Conservation (phyloP, 2,113 vertebrate species). For the Gallinago media region DNA sequence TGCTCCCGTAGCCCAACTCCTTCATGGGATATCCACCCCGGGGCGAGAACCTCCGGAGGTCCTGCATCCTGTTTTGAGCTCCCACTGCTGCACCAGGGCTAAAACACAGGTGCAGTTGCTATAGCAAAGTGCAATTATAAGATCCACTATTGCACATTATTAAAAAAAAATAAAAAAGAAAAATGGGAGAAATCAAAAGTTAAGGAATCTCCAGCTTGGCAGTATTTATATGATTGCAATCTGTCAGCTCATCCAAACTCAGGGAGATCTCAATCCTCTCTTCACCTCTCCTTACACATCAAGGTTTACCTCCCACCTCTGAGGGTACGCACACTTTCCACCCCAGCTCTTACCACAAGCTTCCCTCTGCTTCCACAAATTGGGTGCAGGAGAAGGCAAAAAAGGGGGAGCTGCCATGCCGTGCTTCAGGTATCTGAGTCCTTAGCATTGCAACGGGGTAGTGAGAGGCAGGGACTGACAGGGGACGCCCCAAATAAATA, state of each 20-base stretch:
- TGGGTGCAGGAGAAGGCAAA: fast-evolving
- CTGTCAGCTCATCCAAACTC: neutral
- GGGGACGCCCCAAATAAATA: neutral
- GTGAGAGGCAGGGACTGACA: neutral
- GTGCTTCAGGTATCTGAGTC: neutral
- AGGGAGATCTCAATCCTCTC: neutral
- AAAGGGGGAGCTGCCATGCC: neutral
- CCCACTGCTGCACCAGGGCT: neutral
- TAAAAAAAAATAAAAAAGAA: neutral
- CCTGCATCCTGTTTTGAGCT: fast-evolving
- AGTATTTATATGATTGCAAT: neutral
- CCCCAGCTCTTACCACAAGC: neutral
- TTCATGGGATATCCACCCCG: fast-evolving
- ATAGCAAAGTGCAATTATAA: neutral
- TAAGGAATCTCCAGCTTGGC: neutral
- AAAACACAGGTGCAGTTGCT: neutral
- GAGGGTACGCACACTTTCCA: fast-evolving
- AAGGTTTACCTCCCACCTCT: neutral
- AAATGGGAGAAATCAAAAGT: neutral
- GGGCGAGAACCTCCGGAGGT: neutral
- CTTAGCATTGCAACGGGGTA: neutral
- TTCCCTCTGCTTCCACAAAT: neutral
- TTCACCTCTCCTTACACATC: neutral
- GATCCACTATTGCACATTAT: neutral
- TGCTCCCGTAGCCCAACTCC: neutral